phyloP scores from a whole-genome alignment of 1,140 invertebrate genomes.

The Solen grandis region DNA sequence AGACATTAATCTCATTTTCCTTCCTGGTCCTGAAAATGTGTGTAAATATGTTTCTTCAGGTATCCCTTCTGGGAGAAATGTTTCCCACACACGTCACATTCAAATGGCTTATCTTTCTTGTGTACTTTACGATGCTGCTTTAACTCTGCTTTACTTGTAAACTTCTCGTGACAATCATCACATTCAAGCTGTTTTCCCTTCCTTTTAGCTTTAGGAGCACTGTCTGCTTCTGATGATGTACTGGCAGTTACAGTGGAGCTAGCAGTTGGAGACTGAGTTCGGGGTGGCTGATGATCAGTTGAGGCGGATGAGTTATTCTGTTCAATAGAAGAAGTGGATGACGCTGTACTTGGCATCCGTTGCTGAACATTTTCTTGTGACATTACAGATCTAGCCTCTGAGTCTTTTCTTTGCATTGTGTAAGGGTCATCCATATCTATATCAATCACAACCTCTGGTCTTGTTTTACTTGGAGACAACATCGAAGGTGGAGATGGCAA shows the following conservation, averaged over 20 bases:
- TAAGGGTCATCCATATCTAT: too few relatives aligned
- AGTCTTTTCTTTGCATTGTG: too few relatives aligned
- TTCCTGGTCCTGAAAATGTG: conserved; percentile 27
- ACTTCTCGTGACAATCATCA: conserved; percentile 90
- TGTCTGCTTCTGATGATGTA: background rate
- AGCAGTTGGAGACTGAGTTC: background rate
- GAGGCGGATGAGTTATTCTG: too few relatives aligned
- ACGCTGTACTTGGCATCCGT: too few relatives aligned
- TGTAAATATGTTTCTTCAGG: conserved; percentile 53
- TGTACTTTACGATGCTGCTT: conserved; percentile 88
- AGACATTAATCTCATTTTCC: too few relatives aligned
- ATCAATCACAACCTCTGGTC: conserved; percentile 40
- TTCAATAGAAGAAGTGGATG: too few relatives aligned
- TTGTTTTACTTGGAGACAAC: conserved; percentile 27
- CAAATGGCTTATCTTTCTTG: conserved; percentile 97
- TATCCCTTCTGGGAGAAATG: conserved; percentile 49
- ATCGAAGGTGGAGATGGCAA: too few relatives aligned
- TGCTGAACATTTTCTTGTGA: too few relatives aligned
- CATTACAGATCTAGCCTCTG: too few relatives aligned
- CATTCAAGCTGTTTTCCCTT: conserved; percentile 88
- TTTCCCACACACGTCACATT: conserved; percentile 91
- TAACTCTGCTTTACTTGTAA: conserved; percentile 85
- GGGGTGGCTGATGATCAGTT: too few relatives aligned
- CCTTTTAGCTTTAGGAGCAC: background rate
- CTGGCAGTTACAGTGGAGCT: background rate